Evolutionary conservation across 2,888 invertebrate species (phyloP), one percentile per base, ranked within the genome.

Genomic region (Sminthurinus aureus): DNA sequence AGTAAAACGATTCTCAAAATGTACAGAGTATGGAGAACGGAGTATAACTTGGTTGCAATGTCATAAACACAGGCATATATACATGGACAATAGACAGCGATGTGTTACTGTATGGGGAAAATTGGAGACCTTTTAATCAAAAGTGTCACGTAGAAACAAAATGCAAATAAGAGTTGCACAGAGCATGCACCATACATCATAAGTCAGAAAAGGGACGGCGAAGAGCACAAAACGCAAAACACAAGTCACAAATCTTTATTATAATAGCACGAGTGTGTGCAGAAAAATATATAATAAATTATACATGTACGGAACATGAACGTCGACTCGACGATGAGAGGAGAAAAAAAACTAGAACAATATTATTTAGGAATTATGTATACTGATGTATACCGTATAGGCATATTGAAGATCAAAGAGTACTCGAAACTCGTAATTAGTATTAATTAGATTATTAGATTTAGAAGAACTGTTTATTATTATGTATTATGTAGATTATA

Each of bases 111-210:
- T 38, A 38, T 38, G 3, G 38, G 38, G 38, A 38, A 38, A 38
- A 38, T 38, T 38, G 3, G 38, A 38, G 38, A 38, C 67, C n/a
- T 11, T 22, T 69, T 20, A 69, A 69, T 8, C 22, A 71, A 71
- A 24, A 13, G 24, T 71, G 71, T 71, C 71, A 71, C 71, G 71
- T 71, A 22, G 22, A 71, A 71, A 71, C 71, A 71, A 69, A 64
- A 64, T 64, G 64, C n/a, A 64, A 64, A 64, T 64, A n/a, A 64
- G n/a, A 18, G 64, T 3, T 64, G 64, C 1, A 38, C 38, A 38
- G 38, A 1, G 38, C 38, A 38, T 38, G 6, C 38, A 38, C 6
- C 38, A 38, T 38, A 38, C 1, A 4, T 38, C 38, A 38, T 4
- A 38, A 38, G 38, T 38, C 38, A 38, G 38, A 38, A 38, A 38